Evolutionary conservation across 2,888 invertebrate species (phyloP).

Genomic region (Meiosimyza decipiens): DNA sequence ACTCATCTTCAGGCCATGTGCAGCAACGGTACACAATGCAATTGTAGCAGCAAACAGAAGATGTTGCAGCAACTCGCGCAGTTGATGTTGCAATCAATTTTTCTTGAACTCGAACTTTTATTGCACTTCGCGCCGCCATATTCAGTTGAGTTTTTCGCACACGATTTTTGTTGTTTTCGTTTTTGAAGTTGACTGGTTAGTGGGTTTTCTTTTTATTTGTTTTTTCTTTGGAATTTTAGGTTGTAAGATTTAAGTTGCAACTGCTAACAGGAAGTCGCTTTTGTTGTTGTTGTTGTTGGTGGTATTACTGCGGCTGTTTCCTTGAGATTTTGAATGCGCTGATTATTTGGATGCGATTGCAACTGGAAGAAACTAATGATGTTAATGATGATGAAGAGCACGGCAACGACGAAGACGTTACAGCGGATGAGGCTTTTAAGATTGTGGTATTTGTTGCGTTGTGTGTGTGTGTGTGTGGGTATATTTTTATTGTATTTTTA

Average conservation of each 20-base stretch:
- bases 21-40: too few species aligned
- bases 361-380: background rate
- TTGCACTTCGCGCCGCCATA: conserved; percentile 12
- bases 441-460: background rate
- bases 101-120: conserved; percentile 63
- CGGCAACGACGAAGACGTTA: too few species aligned
- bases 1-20: too few species aligned
- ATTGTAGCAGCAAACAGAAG: too few species aligned
- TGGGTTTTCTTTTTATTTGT: conserved; percentile 2
- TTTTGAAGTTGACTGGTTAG: conserved; percentile 28
- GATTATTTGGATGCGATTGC: conserved; percentile 18
- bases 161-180: conserved; percentile 1
- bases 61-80: too few species aligned
- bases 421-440: background rate
- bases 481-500: background rate
- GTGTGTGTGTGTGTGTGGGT: background rate
- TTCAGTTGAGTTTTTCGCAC: background rate
- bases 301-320: conserved; percentile 51
- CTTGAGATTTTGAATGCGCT: conserved; percentile 58
- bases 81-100: conserved; percentile 22
- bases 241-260: conserved; percentile 1
- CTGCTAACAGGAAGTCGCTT: conserved; percentile 28
- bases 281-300: conserved; percentile 1
- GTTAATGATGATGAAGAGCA: background rate
- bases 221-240: conserved; percentile 1